Percentiles rank a stretch among this genome's conserved stretches.
Conservation (phyloP, 1,140 invertebrate genomes). For the Drosophila tristis region DNA sequence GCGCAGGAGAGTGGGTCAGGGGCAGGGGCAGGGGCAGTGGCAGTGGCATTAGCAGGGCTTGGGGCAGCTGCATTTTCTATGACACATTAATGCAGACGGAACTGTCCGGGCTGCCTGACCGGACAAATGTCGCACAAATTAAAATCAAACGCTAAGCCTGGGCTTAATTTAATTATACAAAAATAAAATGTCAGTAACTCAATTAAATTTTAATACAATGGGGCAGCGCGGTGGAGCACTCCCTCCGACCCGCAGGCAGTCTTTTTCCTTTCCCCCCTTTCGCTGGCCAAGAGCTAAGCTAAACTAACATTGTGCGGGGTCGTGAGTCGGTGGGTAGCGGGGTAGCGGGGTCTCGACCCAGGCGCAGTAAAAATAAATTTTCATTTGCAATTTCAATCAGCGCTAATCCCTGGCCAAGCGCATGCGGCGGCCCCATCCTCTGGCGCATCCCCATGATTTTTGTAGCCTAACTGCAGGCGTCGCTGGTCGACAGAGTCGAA, state of each 20-base stretch:
- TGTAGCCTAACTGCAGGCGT: constrained; percentile 78
- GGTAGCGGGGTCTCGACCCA: constrained; percentile 9
- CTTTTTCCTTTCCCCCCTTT: background rate
- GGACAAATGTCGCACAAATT: constrained; percentile 81
- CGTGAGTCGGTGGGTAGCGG: background rate
- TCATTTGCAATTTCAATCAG: constrained; percentile 84
- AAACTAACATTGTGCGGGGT: constrained; percentile 65
- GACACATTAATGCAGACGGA: constrained; percentile 55
- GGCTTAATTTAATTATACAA: constrained; percentile 83
- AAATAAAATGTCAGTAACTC: constrained; percentile 83
- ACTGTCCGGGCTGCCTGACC: constrained; percentile 23
- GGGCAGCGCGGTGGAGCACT: constrained; percentile 3
- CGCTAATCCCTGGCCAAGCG: constrained; percentile 81
- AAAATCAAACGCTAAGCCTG: constrained; percentile 82
- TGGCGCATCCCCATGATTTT: constrained; percentile 60
- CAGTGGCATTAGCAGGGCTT: background rate
- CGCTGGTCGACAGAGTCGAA: constrained; percentile 21
- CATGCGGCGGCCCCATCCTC: constrained; percentile 59
- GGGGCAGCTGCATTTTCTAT: constrained; percentile 38
- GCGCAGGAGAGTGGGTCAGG: background rate
- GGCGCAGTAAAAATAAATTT: constrained; percentile 82
- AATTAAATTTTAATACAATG: constrained; percentile 82
- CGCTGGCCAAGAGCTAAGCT: constrained; percentile 49
- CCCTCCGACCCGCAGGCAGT: constrained; percentile 44
- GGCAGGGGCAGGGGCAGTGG: background rate